Base-by-base conservation (phyloP, 2,888 invertebrate species). In the Elaeidobius kamerunicus region DNA sequence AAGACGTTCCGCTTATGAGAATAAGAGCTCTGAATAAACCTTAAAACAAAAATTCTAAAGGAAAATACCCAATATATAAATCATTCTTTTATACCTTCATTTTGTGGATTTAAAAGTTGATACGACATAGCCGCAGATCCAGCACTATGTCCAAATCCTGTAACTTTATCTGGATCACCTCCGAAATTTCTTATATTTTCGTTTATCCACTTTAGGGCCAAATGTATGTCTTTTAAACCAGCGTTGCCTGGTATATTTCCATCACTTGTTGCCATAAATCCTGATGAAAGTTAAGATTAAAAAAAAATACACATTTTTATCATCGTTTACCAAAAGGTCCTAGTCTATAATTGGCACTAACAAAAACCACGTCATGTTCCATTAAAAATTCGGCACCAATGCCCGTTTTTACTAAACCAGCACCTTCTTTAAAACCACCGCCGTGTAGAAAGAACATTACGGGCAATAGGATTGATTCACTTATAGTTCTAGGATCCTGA, bases 361-460 rank as follows among this genome's bases (percentile, higher is more conserved):
- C 64, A n/a, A 64, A 23, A 3, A 64, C 34, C 2, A 65, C 48
- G 9, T 11, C n/a, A 5, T 55, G 35, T 14, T 63, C 55, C 17
- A 65, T 58, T 5, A 63, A 43, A 42, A 55, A 60, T 23, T 59
- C 61, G 1, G 62, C 49, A 5, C 48, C 45, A 16, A 34, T 12
- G 14, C 20, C 14, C 6, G 35, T 44, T 18, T 7, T 43, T 11
- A 19, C 14, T 9, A 34, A 30, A 9, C 14, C 54, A 42, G 15
- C 18, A 15, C 38, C 52, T 2, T 12, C 16, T 14, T 36, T 46
- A 28, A 16, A 46, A 3, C 46, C 38, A 23, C 63, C 63, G 5
- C 61, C 62, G 36, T 63, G 60, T 9, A 62, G 52, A 42, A 53
- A 55, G 9, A 63, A 55, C 50, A 63, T 51, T 2, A 63, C 63